A percentile compares a stretch with the other conserved stretches of the same genome.
These are phyloP conservation scores for Prionailurus viverrinus DNA, from an alignment of 2,113 vertebrate species.

Conservation along the genomic window DNA sequence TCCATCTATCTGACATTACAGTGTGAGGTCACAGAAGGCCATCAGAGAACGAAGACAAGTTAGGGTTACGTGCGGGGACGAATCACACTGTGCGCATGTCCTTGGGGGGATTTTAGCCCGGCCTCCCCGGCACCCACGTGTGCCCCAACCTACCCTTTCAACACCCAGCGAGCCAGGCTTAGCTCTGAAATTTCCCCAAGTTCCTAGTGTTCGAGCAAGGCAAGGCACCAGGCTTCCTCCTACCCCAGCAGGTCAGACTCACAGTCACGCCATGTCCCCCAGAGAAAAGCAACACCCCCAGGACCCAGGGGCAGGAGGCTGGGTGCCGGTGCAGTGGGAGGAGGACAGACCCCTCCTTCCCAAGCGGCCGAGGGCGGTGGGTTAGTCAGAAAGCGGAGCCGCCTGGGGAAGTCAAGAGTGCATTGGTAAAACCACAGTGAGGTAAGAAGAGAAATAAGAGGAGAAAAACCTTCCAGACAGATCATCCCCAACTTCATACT, in stretches of 20 bases:
- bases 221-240: slow-evolving; percentile 66
- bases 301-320: slow-evolving; percentile 75
- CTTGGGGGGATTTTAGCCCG: background rate
- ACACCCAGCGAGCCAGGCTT: background rate
- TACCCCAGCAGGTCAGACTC: slow-evolving; percentile 77
- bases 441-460: slow-evolving; percentile 89
- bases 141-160: slow-evolving; percentile 22
- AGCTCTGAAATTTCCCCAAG: slow-evolving; percentile 7
- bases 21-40: background rate
- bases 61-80: slow-evolving; percentile 52
- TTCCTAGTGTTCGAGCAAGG: slow-evolving; percentile 73
- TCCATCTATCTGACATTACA: background rate
- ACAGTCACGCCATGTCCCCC: slow-evolving; percentile 34
- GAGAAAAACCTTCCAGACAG: slow-evolving; percentile 98
- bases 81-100: slow-evolving; percentile 42
- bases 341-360: slow-evolving; percentile 70
- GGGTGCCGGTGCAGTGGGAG: slow-evolving; percentile 69
- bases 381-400: slow-evolving; percentile 89
- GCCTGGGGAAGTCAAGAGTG: slow-evolving; percentile 87
- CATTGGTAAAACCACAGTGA: slow-evolving; percentile 88
- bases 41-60: slow-evolving; percentile 25
- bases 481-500: slow-evolving; percentile 99
- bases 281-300: slow-evolving; percentile 64
- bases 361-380: slow-evolving; percentile 87
- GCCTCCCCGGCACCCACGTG: background rate